phyloP scores from a whole-genome alignment of 2,888 invertebrate genomes.

The Cyaniris semiargus region DNA sequence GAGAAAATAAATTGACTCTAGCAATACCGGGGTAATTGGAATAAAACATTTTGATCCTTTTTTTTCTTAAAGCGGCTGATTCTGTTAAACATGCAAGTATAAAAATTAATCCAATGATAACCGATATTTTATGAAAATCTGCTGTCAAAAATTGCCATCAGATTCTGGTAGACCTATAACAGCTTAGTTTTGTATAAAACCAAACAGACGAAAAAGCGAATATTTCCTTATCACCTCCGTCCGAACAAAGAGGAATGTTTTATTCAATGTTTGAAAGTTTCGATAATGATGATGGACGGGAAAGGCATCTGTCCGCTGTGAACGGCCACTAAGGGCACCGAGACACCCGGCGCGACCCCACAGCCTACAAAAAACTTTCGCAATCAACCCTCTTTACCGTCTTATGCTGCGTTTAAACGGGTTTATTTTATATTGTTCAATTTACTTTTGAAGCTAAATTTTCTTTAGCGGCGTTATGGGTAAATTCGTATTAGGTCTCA shows the following conservation, averaged over 20 bases:
- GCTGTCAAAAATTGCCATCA: no score
- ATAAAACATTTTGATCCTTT: no score
- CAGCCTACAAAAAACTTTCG: slow-evolving; percentile 37
- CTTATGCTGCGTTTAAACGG: slow-evolving; percentile 36
- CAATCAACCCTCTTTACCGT: slow-evolving; percentile 41
- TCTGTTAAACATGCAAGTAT: no score
- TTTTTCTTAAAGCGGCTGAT: no score
- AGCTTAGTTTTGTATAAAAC: neutral
- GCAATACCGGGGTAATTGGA: no score
- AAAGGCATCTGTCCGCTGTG: neutral
- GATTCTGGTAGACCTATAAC: no score
- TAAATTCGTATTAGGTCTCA: no score
- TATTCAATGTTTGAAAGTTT: neutral
- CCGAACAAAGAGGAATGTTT: neutral
- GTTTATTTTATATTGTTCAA: neutral
- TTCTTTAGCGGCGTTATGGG: no score
- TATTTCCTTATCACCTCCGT: neutral
- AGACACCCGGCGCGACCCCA: neutral
- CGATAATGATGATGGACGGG: neutral
- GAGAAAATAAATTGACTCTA: no score
- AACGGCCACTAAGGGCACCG: neutral
- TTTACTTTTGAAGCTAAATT: no score
- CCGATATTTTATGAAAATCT: no score
- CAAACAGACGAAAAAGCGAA: neutral
- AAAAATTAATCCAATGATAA: no score